A percentile compares a stretch with the other conserved stretches of the same genome.
phyloP scores from a whole-genome alignment of 2,888 invertebrate genomes.

The Sisyra terminalis region DNA sequence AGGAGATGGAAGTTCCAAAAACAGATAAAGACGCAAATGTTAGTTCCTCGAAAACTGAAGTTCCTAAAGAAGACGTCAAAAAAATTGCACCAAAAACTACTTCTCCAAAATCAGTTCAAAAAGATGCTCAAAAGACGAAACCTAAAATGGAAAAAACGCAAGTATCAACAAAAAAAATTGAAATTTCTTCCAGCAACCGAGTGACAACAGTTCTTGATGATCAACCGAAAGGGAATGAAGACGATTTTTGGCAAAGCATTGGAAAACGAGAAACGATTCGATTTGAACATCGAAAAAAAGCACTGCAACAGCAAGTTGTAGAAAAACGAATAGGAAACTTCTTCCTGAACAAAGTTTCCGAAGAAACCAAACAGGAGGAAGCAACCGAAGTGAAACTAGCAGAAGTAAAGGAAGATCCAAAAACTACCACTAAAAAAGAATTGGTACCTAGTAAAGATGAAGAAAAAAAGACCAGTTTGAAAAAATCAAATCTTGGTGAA shows the following conservation, averaged over 20 bases:
- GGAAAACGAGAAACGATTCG: constrained; percentile 48
- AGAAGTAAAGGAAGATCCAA: neutral
- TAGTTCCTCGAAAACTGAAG: too few species aligned
- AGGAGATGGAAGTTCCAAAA: too few species aligned
- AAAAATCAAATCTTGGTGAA: neutral
- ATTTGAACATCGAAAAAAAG: constrained; percentile 36
- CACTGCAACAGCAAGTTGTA: constrained; percentile 28
- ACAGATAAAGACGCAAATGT: too few species aligned
- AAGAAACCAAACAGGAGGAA: neutral
- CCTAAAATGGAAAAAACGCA: too few species aligned
- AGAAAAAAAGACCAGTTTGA: too few species aligned
- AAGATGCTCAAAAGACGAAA: constrained; percentile 8
- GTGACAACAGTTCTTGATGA: too few species aligned
- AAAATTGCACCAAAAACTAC: constrained; percentile 11
- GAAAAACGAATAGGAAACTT: constrained; percentile 18
- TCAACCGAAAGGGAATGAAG: too few species aligned
- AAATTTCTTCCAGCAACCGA: too few species aligned
- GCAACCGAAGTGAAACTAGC: neutral
- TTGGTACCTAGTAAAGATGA: neutral
- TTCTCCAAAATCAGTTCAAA: constrained; percentile 9
- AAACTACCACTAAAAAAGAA: neutral
- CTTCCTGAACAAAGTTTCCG: neutral
- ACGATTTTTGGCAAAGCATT: constrained; percentile 48
- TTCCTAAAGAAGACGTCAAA: constrained; percentile 1
- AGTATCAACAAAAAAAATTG: too few species aligned